phyloP scores from a whole-genome alignment of 2,113 vertebrate genomes.

The Girardinichthys multiradiatus region DNA sequence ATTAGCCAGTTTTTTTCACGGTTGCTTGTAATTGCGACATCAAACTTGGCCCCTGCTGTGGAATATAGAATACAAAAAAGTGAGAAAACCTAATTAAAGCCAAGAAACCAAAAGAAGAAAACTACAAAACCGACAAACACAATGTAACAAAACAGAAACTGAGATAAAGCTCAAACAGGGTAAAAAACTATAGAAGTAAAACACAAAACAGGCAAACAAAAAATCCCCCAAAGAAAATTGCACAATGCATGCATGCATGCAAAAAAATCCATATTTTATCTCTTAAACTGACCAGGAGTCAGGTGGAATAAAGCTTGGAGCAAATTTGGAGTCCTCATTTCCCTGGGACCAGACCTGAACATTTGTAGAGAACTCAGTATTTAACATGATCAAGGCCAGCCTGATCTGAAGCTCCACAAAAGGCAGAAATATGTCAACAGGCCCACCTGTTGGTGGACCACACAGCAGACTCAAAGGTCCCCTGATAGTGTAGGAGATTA shows the following conservation, averaged over 20 bases:
- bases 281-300: not conserved
- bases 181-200: too few species aligned
- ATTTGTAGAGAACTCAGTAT: not conserved
- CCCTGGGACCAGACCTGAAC: conserved; percentile 7
- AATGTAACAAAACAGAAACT: too few species aligned
- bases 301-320: not conserved
- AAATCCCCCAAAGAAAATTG: not conserved
- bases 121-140: too few species aligned
- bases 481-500: conserved; percentile 53
- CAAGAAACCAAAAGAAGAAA: not conserved
- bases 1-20: not conserved
- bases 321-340: not conserved
- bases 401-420: conserved; percentile 29
- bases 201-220: not conserved
- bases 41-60: not conserved
- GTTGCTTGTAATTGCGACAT: not conserved
- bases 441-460: conserved; percentile 61
- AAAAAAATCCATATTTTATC: not conserved
- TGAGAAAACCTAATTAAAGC: too few species aligned
- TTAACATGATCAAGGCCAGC: conserved; percentile 30
- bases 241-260: too few species aligned
- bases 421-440: conserved; percentile 24
- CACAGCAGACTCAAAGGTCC: conserved; percentile 54
- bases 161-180: too few species aligned
- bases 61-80: too few species aligned